These are phyloP conservation scores for Mohoua ochrocephala DNA, from an alignment of 2,113 vertebrate genomes.

Conservation along the genomic window DNA sequence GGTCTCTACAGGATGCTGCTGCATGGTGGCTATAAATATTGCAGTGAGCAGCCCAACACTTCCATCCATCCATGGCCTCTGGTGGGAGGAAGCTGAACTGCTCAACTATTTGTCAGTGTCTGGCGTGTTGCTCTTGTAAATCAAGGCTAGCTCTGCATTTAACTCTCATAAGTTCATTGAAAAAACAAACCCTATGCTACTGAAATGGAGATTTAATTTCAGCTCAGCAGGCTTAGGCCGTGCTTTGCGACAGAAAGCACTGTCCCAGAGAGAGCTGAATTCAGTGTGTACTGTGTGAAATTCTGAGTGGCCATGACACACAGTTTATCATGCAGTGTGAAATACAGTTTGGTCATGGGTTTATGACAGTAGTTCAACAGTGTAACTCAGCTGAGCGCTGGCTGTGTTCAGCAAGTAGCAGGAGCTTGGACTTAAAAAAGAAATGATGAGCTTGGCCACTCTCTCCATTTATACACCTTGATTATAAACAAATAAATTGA, in stretches of 20 bases:
- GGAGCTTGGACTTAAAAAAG: neutral
- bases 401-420: neutral
- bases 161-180: neutral
- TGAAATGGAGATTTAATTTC: neutral
- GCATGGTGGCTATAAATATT: neutral
- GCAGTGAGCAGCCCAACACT: neutral
- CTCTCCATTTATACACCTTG: neutral
- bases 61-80: neutral
- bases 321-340: neutral
- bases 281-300: neutral
- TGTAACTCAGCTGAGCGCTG: neutral
- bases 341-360: neutral
- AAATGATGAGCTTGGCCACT: neutral
- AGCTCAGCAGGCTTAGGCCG: rapidly evolving
- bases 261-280: neutral
- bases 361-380: neutral
- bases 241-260: neutral
- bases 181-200: neutral
- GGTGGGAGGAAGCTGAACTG: neutral
- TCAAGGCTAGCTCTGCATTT: neutral
- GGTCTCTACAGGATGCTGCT: constrained; percentile 5
- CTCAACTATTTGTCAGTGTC: neutral
- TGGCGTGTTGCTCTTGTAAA: neutral
- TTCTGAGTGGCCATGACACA: neutral
- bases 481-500: neutral